phyloP scores from a whole-genome alignment of 2,888 invertebrate genomes.

The Hydropsyche betteni region DNA sequence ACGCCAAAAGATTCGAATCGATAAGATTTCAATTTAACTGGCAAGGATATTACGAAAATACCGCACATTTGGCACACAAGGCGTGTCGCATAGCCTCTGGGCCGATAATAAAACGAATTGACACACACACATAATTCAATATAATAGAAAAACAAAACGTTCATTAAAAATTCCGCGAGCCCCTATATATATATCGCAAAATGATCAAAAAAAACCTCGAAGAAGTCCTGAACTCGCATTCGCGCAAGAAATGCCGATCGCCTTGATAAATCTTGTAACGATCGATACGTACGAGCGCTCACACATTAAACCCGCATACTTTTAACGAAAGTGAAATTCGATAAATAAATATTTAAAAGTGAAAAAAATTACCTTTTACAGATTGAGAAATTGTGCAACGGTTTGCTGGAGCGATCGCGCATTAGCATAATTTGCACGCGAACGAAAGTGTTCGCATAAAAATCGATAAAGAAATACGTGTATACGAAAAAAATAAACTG shows the following conservation, averaged over 20 bases:
- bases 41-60: background rate
- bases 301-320: background rate
- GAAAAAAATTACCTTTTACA: background rate
- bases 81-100: background rate
- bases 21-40: too few relatives aligned
- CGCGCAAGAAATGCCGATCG: slow-evolving; percentile 18
- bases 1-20: too few relatives aligned
- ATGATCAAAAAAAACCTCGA: background rate
- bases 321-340: slow-evolving; percentile 27
- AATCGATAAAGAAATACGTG: background rate
- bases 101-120: background rate
- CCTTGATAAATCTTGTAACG: slow-evolving; percentile 29
- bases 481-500: background rate
- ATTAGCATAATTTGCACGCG: too few relatives aligned
- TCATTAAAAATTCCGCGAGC: background rate
- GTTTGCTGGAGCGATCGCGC: background rate
- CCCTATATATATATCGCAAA: background rate
- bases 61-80: slow-evolving; percentile 2
- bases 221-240: slow-evolving; percentile 18
- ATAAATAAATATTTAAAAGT: background rate
- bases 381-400: slow-evolving; percentile 17
- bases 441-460: background rate
- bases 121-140: background rate
- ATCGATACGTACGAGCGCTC: background rate
- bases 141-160: background rate